Base-by-base conservation (phyloP, 2,888 invertebrate genomes). In the Euclidia mi region DNA sequence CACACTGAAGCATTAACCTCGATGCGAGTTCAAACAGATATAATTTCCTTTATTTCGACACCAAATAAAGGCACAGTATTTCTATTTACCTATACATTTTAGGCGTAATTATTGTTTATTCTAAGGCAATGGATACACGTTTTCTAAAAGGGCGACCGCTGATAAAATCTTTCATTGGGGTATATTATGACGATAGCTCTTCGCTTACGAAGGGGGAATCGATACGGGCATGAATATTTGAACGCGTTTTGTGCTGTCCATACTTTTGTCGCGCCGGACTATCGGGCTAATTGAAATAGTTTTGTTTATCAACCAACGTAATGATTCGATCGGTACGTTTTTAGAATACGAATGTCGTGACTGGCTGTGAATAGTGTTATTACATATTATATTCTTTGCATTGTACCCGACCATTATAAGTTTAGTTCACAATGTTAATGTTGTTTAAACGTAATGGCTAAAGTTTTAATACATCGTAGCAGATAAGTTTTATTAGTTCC, bases 161-260 rank as follows among this genome's bases (percentile, higher is more conserved):
- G 94, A 94, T 94, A 94, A 68, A 87, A 94, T 94, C 94, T 92
- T 90, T 85, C 81, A 83, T 71, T 85, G 82, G 91, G 91, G 91
- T 76, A 85, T 87, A 83, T 85, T 86, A 84, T 82, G 76, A 79
- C 82, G 76, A 76, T 72, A 46, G 58, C 14, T 58, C 15, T 53
- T 50, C 46, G 57, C 41, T 45, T 10, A 38, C 17, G n/a, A 44
- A 57, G 58, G 74, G 77, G 72, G 63, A 90, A 93, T 92, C 93
- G 87, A 92, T 92, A 91, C 62, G 62, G 69, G 64, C 79, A 92
- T 94, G 91, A 92, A 94, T 94, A 92, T 93, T 93, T 94, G 85
- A 92, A 87, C 76, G 73, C 72, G 81, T 88, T 86, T 84, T 79
- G 79, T 81, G 78, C 77, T 81, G 81, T 73, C 81, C 74, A 68